Conservation (phyloP, 2,888 invertebrate genomes). For the Drosophila pseudotakahashii region DNA sequence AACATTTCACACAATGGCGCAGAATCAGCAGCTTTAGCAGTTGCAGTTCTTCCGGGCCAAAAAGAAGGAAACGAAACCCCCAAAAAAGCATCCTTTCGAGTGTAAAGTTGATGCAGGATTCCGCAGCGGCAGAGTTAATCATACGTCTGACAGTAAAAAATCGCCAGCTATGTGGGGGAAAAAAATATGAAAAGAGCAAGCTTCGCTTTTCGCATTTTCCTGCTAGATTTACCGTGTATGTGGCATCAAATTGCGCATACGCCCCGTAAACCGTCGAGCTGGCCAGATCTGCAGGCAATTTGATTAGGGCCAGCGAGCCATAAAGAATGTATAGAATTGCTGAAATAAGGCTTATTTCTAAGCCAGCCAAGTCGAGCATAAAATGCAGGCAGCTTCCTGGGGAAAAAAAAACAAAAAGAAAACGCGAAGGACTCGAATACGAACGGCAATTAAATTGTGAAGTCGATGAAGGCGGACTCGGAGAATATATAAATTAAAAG, state of each 20-base stretch:
- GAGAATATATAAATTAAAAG: conserved; percentile 47
- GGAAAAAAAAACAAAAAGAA: conserved; percentile 6
- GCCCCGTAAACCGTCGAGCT: conserved; percentile 27
- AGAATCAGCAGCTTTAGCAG: conserved; percentile 24
- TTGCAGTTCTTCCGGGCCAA: conserved; percentile 20
- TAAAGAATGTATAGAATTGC: conserved; percentile 47
- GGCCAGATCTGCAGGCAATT: conserved; percentile 53
- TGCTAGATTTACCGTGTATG: conserved; percentile 46
- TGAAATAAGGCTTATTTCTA: conserved; percentile 54
- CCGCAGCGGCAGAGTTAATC: conserved; percentile 53
- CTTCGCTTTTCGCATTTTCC: conserved; percentile 36
- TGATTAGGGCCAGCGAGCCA: conserved; percentile 56
- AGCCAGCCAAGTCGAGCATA: conserved; percentile 45
- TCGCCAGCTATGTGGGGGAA: conserved; percentile 5
- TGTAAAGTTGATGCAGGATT: conserved; percentile 43
- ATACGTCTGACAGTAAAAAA: conserved; percentile 50
- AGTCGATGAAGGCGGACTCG: conserved; percentile 40
- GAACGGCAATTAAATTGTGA: conserved; percentile 62
- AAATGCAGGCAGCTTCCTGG: conserved; percentile 20
- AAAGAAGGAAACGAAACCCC: conserved; percentile 1
- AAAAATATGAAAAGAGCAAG: neutral
- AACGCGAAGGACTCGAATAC: conserved; percentile 31
- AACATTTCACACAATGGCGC: conserved; percentile 27
- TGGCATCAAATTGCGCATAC: conserved; percentile 60
- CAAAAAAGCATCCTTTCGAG: conserved; percentile 40